Percentiles rank a stretch among this genome's conserved stretches.
These are phyloP conservation scores for Diarsia brunnea DNA, from an alignment of 2,888 invertebrate genomes.

Conservation along the genomic window DNA sequence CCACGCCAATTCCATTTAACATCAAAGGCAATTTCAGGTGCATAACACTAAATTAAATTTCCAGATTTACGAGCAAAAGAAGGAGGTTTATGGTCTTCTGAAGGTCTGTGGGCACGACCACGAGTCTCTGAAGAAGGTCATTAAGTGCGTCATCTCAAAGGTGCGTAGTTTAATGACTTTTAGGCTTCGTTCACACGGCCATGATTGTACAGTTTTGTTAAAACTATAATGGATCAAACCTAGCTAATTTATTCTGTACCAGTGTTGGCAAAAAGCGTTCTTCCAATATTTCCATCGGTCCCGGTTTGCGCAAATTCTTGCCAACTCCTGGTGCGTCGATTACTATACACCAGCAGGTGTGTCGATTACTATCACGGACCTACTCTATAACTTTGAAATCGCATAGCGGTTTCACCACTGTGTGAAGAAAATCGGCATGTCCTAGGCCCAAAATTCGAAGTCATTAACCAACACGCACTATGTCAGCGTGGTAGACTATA, in stretches of 20 bases:
- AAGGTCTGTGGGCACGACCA: conserved; percentile 87
- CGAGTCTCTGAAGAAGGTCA: conserved; percentile 86
- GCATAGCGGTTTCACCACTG: background rate
- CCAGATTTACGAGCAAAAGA: conserved; percentile 83
- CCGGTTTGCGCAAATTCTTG: background rate
- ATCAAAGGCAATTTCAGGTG: conserved; percentile 50
- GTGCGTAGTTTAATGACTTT: conserved; percentile 67
- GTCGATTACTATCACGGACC: background rate
- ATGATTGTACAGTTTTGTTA: background rate
- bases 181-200: background rate
- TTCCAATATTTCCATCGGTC: background rate
- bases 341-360: background rate
- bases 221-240: background rate
- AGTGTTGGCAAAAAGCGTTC: background rate
- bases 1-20: conserved; percentile 43
- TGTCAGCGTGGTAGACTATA: background rate
- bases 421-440: background rate
- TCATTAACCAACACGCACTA: background rate
- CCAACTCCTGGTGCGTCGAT: background rate
- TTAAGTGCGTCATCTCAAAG: conserved; percentile 89
- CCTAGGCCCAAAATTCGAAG: background rate
- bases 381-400: background rate
- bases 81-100: conserved; percentile 81
- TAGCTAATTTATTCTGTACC: background rate
- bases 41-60: conserved; percentile 64